Evolutionary conservation across 2,888 invertebrate genomes (phyloP).

Genomic region (Holacanthella duospinosa): DNA sequence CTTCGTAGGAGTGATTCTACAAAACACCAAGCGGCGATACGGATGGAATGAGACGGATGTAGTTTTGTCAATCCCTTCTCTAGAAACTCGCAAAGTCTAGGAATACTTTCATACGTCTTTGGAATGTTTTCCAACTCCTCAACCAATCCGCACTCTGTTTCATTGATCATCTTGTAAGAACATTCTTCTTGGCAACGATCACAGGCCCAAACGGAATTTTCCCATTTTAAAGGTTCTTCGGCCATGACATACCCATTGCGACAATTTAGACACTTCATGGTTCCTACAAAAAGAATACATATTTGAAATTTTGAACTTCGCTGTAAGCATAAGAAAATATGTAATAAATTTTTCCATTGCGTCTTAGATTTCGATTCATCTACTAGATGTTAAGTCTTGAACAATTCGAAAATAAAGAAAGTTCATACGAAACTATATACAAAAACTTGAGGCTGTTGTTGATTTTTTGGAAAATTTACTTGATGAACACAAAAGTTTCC

Average conservation of each 20-base stretch:
- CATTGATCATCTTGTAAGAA: conserved; percentile 16
- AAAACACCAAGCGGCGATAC: conserved; percentile 29
- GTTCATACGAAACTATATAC: neutral
- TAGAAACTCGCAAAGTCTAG: conserved; percentile 19
- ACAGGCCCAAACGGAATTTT: conserved; percentile 33
- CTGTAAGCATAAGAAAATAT: no score
- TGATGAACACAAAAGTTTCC: no score
- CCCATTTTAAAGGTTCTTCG: conserved; percentile 24
- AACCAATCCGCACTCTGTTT: conserved; percentile 15
- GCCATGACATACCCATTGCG: conserved; percentile 23
- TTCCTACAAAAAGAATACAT: conserved; percentile 19
- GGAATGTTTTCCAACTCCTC: conserved; percentile 13
- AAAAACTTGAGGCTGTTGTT: no score
- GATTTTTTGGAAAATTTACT: no score
- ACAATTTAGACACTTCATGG: conserved; percentile 27
- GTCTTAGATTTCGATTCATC: no score
- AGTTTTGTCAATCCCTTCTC: conserved; percentile 14
- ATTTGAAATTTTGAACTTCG: no score
- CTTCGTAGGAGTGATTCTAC: conserved; percentile 24
- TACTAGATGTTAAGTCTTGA: no score
- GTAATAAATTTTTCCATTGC: no score
- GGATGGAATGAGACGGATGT: conserved; percentile 26
- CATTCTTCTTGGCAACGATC: conserved; percentile 29
- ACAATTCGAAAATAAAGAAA: neutral
- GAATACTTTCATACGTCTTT: conserved; percentile 9